Conservation (phyloP, 2,797 vertebrate species). For the Neosilurus mollespiculum region DNA sequence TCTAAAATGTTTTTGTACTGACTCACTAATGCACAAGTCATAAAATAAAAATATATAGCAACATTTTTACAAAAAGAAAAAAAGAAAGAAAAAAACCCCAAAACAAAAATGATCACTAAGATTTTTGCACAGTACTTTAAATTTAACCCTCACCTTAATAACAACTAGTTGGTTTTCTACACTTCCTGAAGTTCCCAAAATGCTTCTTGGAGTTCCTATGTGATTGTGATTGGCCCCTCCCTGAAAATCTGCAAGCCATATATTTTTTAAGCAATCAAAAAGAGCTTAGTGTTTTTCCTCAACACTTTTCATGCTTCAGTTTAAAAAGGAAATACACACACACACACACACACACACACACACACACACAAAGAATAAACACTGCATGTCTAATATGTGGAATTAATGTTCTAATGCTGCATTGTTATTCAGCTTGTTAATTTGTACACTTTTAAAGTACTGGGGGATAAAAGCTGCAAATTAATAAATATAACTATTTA, state of each 20-base stretch:
- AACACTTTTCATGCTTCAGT: not conserved
- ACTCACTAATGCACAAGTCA: no score
- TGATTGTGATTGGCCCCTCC: constrained; percentile 14
- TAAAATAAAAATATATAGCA: no score
- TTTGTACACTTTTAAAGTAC: not conserved
- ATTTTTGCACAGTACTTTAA: no score
- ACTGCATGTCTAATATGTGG: not conserved
- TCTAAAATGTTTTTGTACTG: no score
- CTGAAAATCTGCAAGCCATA: constrained; percentile 30
- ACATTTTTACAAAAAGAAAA: no score
- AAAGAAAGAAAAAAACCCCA: no score
- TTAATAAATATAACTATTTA: constrained; percentile 15
- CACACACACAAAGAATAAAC: no score
- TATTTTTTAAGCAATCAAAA: constrained; percentile 8
- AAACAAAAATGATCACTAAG: no score
- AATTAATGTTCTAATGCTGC: constrained; percentile 3
- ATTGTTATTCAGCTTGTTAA: not conserved
- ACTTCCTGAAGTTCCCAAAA: not conserved
- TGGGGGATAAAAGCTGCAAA: not conserved
- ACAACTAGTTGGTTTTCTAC: not conserved
- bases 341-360: not conserved
- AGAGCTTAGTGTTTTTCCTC: not conserved
- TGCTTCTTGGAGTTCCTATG: constrained; percentile 31
- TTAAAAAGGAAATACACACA: not conserved
- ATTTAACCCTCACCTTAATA: no score